Evolutionary conservation across 2,113 vertebrate species (phyloP).

Genomic region (Poicephalus meyeri): DNA sequence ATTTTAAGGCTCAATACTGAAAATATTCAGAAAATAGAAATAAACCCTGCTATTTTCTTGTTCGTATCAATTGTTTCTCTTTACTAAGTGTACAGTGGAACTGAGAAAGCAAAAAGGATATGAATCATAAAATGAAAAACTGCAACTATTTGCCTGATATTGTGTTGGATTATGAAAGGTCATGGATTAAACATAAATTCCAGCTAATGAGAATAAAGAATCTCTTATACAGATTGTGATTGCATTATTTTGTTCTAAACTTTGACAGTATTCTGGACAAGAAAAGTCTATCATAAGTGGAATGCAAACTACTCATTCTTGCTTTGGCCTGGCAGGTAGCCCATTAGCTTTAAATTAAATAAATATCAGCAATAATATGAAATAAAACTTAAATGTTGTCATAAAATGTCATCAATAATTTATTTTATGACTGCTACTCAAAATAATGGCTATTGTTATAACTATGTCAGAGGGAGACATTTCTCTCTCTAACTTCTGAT

Average conservation of each 20-base stretch:
- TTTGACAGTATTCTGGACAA: neutral
- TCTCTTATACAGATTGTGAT: neutral
- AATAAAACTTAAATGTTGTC: slow-evolving; percentile 69
- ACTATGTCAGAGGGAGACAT: slow-evolving; percentile 48
- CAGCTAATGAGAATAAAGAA: neutral
- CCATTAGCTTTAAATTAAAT: slow-evolving; percentile 72
- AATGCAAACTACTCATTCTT: slow-evolving; percentile 45
- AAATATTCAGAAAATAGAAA: neutral
- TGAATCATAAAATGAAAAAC: neutral
- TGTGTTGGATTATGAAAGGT: neutral
- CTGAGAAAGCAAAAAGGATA: neutral
- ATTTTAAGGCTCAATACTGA: neutral
- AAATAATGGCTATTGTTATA: slow-evolving; percentile 65
- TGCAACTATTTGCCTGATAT: neutral
- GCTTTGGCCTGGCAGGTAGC: slow-evolving; percentile 33
- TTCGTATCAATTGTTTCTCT: neutral
- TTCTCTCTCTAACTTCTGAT: slow-evolving; percentile 62
- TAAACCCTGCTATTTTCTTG: neutral
- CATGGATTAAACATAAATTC: neutral
- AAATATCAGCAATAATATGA: slow-evolving; percentile 72
- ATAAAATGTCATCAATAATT: slow-evolving; percentile 74
- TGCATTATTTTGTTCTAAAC: neutral
- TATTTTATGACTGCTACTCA: slow-evolving; percentile 72
- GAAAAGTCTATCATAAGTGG: neutral
- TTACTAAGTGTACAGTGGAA: neutral